Percentiles rank a stretch among this genome's conserved stretches.
phyloP scores from a whole-genome alignment of 2,113 vertebrate genomes.

The Epinephelus moara region DNA sequence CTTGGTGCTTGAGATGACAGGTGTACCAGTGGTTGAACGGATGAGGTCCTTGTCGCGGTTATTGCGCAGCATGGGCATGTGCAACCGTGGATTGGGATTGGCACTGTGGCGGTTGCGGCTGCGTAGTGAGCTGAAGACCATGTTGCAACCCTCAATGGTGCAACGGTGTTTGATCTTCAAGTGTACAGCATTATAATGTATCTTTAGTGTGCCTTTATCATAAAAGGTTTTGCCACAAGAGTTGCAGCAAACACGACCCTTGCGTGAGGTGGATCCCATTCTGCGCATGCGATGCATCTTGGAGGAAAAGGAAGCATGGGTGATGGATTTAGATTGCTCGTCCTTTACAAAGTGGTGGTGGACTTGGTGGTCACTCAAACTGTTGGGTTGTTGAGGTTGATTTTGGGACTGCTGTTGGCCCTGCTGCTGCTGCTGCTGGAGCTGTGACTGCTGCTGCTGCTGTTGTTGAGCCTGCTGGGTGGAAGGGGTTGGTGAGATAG shows the following conservation, averaged over 20 bases:
- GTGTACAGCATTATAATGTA: slow-evolving; percentile 98
- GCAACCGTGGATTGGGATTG: slow-evolving; percentile 97
- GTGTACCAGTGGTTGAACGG: slow-evolving; percentile 92
- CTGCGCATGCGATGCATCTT: slow-evolving; percentile 98
- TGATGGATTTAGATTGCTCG: slow-evolving; percentile 90
- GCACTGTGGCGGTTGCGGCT: slow-evolving; percentile 99
- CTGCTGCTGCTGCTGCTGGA: slow-evolving; percentile 88
- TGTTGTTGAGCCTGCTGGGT: slow-evolving; percentile 80
- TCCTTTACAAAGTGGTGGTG: slow-evolving; percentile 91
- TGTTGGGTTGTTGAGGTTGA: slow-evolving; percentile 83
- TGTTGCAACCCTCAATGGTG: slow-evolving; percentile 99
- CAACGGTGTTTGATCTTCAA: slow-evolving; percentile 99
- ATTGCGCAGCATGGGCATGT: slow-evolving; percentile 99
- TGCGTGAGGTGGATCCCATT: slow-evolving; percentile 96
- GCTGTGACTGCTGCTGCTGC: slow-evolving; percentile 86
- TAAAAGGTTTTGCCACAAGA: slow-evolving; percentile 99
- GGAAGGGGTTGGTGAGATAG: slow-evolving; percentile 83
- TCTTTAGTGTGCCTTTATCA: slow-evolving; percentile 99
- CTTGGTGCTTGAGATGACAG: slow-evolving; percentile 97
- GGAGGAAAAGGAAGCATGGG: slow-evolving; percentile 89
- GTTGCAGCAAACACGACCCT: slow-evolving; percentile 98
- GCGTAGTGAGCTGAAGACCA: slow-evolving; percentile 98
- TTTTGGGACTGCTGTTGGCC: slow-evolving; percentile 76
- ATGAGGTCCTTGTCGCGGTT: slow-evolving; percentile 99
- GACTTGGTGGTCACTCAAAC: slow-evolving; percentile 87